Evolutionary conservation across 2,113 vertebrate genomes (phyloP).

Genomic region (Nycticorax nycticorax): DNA sequence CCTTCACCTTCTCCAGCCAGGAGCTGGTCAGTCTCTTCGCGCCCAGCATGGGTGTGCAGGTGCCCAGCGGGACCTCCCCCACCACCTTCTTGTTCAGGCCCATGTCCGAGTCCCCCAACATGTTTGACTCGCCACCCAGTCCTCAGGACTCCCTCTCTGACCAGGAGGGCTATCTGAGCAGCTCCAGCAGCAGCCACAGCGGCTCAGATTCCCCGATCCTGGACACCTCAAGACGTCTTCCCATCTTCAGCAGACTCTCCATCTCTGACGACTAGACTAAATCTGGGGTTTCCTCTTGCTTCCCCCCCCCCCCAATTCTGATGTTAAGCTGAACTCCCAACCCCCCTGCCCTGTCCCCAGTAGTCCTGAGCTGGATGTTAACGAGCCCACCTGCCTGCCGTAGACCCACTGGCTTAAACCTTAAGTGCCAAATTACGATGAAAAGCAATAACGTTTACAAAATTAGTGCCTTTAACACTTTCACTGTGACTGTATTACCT

Average conservation of each 20-base stretch:
- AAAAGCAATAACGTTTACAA: constrained; percentile 86
- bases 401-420: constrained; percentile 74
- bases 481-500: constrained; percentile 88
- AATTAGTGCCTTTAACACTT: constrained; percentile 82
- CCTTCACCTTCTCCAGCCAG: constrained; percentile 98
- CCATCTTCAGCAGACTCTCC: constrained; percentile 99
- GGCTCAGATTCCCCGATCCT: constrained; percentile 94
- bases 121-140: constrained; percentile 92
- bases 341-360: background rate
- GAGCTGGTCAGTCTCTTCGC: constrained; percentile 95
- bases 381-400: constrained; percentile 65
- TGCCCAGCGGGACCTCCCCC: constrained; percentile 82
- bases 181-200: constrained; percentile 94
- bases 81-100: constrained; percentile 90
- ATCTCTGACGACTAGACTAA: constrained; percentile 99
- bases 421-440: constrained; percentile 82
- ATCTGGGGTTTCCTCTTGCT: constrained; percentile 63
- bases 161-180: constrained; percentile 98
- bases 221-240: constrained; percentile 94
- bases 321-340: constrained; percentile 74
- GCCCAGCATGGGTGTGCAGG: constrained; percentile 84
- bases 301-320: background rate
- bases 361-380: constrained; percentile 63
- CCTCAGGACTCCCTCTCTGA: constrained; percentile 96
- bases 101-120: constrained; percentile 91